These are phyloP conservation scores for Pinctada fucata DNA, from an alignment of 2,888 invertebrate species.

Conservation along the genomic window DNA sequence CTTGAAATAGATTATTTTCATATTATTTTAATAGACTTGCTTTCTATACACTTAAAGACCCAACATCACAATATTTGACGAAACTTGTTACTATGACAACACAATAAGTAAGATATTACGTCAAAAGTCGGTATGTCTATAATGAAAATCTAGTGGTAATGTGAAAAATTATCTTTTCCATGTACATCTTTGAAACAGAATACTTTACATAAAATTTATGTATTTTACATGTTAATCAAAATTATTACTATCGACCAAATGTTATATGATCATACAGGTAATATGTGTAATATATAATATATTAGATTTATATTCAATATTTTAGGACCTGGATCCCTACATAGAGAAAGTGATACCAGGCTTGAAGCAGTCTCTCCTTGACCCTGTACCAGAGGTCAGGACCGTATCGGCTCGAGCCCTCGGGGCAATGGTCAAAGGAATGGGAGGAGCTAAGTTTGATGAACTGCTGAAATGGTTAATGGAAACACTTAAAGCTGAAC, in stretches of 20 bases:
- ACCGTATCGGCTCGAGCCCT: conserved; percentile 96
- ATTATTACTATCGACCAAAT: no score
- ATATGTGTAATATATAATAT: no score
- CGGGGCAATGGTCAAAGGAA: conserved; percentile 97
- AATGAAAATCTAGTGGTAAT: neutral
- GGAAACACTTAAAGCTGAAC: conserved; percentile 96
- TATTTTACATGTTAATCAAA: no score
- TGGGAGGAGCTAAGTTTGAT: conserved; percentile 97
- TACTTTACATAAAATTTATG: no score
- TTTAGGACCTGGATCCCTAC: conserved; percentile 92
- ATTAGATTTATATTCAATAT: neutral
- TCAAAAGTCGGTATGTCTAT: neutral
- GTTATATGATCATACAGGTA: no score
- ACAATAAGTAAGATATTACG: neutral
- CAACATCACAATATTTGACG: no score
- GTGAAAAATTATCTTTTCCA: neutral
- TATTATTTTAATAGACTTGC: no score
- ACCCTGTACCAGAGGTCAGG: conserved; percentile 98
- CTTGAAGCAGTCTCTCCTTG: conserved; percentile 94
- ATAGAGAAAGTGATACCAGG: conserved; percentile 97
- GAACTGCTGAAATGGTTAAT: conserved; percentile 98
- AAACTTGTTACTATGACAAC: no score
- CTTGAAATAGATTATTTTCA: no score
- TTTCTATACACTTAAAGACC: no score
- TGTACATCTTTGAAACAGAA: neutral